Evolutionary conservation across 2,797 vertebrate genomes (phyloP).

Genomic region (Dipus sagitta): DNA sequence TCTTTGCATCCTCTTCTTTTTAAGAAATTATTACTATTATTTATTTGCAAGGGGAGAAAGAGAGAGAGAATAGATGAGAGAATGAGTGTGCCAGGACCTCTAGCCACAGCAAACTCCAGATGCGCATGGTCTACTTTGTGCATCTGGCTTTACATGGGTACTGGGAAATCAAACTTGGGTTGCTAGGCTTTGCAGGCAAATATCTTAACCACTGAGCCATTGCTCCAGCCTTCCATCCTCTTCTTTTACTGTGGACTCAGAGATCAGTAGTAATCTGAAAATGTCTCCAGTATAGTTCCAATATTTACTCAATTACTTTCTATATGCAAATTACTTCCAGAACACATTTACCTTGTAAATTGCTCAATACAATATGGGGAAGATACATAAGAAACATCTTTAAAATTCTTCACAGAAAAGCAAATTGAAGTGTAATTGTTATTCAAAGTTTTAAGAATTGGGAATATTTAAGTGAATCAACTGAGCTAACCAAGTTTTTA

Average conservation of each 20-base stretch:
- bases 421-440: slow-evolving; percentile 2
- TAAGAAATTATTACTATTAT: too few relatives aligned
- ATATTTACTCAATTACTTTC: slow-evolving; percentile 29
- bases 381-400: not conserved
- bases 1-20: not conserved
- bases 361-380: not conserved
- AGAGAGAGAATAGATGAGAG: too few relatives aligned
- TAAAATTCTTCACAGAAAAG: slow-evolving; percentile 43
- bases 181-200: too few relatives aligned
- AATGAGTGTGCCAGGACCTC: too few relatives aligned
- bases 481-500: slow-evolving; percentile 22
- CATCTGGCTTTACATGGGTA: too few relatives aligned
- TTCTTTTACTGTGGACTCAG: not conserved
- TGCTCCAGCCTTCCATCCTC: not conserved
- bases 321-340: not conserved
- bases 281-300: not conserved
- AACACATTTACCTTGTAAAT: not conserved
- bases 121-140: too few relatives aligned
- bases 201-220: too few relatives aligned
- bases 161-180: too few relatives aligned
- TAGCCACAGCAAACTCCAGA: too few relatives aligned
- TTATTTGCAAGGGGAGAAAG: too few relatives aligned
- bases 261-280: not conserved
- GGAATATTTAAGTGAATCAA: slow-evolving; percentile 39
- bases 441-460: not conserved